Base-by-base conservation (phyloP, 2,797 vertebrate genomes). In the Micropoecilia bifurca region DNA sequence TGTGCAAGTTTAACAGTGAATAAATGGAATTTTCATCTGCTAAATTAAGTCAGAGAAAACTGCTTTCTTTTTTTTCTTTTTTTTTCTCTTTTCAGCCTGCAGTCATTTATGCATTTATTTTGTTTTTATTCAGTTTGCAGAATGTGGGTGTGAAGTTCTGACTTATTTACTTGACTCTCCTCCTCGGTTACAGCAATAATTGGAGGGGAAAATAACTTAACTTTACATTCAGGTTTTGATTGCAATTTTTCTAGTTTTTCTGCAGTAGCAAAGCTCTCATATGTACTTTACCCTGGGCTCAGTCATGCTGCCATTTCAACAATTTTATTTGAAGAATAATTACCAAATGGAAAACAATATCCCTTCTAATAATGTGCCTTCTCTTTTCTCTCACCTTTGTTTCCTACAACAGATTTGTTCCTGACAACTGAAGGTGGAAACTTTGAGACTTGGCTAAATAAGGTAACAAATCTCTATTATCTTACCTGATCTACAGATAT, bases 391-490 rank as follows among this genome's bases (percentile, higher is more conserved):
- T 22, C 45, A 74, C 88, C 80, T 90, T 57, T 82, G n/a, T 18
- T 83, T 0, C 71, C 33, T 18, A 41, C 87, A 85, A 0, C 88
- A 98, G 97, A 98, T 96, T 95, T 98, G 78, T 97, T 98, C 91
- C 96, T 98, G 76, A 98, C 97, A 8, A 97, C 95, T 0, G 45
- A 86, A n/a, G 81, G 71, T 8, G 78, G 88, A 0, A 10, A 9
- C 48, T 98, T 97, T 93, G 96, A 98, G 91, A 97, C 95, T 0
- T 98, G 97, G 97, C 83, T 96, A 87, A 98, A 95, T 91, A 92
- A 96, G 97, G 97, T 98, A 96, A 96, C 90, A 84, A 78, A 33
- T 5, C 6, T 8, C 46, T 77, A 48, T 76, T 75, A 0, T n/a
- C 1, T 6, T 46, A 0, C 59, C 76, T 48, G 30, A 73, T 8